Conservation (phyloP, 2,797 vertebrate species). For the Sebastes baramenuke region DNA sequence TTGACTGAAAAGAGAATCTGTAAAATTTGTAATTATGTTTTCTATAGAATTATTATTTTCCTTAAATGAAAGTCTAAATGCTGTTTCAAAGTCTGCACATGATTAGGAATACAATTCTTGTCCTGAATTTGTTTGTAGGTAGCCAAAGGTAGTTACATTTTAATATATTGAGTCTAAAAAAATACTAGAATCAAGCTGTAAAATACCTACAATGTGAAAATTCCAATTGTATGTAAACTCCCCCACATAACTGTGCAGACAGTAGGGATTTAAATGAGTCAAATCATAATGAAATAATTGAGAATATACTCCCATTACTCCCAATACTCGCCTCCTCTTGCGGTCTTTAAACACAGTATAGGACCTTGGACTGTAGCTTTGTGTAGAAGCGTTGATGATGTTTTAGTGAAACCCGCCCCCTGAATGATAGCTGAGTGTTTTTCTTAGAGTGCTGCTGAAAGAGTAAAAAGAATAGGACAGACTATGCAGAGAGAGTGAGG, state of each 20-base stretch:
- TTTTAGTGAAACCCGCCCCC: conserved; percentile 35
- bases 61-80: background rate
- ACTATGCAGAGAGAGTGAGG: background rate
- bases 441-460: background rate
- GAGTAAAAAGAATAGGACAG: conserved; percentile 13
- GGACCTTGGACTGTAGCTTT: conserved; percentile 12
- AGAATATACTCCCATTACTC: background rate
- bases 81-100: background rate
- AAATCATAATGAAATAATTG: background rate
- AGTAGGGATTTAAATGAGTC: background rate
- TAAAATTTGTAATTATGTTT: background rate
- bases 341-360: background rate
- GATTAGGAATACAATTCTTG: background rate
- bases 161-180: background rate
- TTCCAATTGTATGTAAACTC: background rate
- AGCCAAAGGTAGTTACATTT: background rate
- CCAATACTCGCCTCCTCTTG: background rate
- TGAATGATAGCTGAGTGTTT: conserved; percentile 11
- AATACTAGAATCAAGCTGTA: background rate
- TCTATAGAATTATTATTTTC: background rate
- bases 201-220: background rate
- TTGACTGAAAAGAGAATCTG: background rate
- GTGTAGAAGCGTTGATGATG: conserved; percentile 26
- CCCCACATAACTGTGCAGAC: background rate
- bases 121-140: background rate